A percentile compares a stretch with the other conserved stretches of the same genome.
These are phyloP conservation scores for Podiceps cristatus DNA, from an alignment of 2,113 vertebrate species.

Conservation along the genomic window DNA sequence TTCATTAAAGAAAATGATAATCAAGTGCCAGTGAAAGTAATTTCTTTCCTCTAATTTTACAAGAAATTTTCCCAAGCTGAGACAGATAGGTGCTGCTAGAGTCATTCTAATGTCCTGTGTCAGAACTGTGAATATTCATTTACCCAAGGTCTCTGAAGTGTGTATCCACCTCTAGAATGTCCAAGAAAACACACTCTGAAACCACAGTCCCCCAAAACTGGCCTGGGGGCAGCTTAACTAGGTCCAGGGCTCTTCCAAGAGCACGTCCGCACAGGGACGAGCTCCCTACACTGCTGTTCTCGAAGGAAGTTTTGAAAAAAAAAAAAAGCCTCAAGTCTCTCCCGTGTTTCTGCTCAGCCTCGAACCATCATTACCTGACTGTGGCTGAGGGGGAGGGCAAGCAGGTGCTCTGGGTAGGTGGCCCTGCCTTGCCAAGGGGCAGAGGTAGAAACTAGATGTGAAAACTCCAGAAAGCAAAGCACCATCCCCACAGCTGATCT, in stretches of 20 bases:
- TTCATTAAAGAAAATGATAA: background rate
- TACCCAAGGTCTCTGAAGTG: background rate
- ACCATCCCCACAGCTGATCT: rapidly evolving
- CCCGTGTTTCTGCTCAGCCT: rapidly evolving
- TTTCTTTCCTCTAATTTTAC: background rate
- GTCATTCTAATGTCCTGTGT: background rate
- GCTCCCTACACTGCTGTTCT: background rate
- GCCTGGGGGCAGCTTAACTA: background rate
- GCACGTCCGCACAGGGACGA: rapidly evolving
- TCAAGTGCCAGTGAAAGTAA: background rate
- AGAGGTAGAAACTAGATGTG: background rate
- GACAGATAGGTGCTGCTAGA: background rate
- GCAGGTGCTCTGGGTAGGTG: too few species aligned
- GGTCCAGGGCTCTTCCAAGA: background rate
- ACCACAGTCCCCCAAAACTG: rapidly evolving
- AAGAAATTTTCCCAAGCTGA: background rate
- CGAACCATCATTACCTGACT: rapidly evolving
- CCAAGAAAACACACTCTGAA: background rate
- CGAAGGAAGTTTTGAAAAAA: background rate
- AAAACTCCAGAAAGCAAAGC: background rate
- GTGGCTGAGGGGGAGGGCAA: background rate
- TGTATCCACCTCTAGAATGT: background rate
- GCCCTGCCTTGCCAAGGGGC: background rate
- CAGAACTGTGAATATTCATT: background rate
- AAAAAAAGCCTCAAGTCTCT: background rate